Conservation (phyloP, 2,888 invertebrate genomes). For the Blastobasis adustella region DNA sequence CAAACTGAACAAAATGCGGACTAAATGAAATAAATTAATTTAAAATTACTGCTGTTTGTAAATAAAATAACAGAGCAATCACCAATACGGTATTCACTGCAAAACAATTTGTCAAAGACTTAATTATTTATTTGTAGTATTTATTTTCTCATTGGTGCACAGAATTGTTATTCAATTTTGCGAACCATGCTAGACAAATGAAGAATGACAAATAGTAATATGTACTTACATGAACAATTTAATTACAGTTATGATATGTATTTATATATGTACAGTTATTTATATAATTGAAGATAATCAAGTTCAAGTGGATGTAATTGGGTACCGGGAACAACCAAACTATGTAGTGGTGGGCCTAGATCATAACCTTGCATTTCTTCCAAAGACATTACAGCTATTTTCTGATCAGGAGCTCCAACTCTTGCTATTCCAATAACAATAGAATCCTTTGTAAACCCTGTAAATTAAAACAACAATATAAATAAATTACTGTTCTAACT, state of each 20-base stretch:
- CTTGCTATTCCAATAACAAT: constrained; percentile 91
- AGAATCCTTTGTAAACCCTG: constrained; percentile 71
- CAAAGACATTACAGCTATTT: constrained; percentile 84
- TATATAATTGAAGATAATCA: constrained; percentile 87
- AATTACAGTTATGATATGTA: constrained; percentile 8
- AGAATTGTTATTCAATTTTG: too few relatives aligned
- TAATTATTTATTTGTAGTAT: too few relatives aligned
- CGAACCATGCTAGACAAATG: too few relatives aligned
- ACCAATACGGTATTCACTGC: too few relatives aligned
- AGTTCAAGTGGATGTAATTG: constrained; percentile 91
- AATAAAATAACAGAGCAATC: too few relatives aligned
- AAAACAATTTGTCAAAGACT: too few relatives aligned
- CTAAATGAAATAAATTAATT: too few relatives aligned
- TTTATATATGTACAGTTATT: constrained; percentile 21
- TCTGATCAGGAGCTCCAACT: constrained; percentile 90
- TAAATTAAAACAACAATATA: constrained; percentile 12
- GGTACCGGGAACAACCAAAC: constrained; percentile 90
- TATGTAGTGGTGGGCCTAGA: constrained; percentile 95
- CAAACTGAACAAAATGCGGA: too few relatives aligned
- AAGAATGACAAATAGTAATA: too few relatives aligned
- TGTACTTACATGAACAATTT: neutral
- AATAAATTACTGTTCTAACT: neutral
- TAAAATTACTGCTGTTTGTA: too few relatives aligned
- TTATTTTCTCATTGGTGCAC: too few relatives aligned
- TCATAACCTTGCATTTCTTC: constrained; percentile 81